Percentiles rank a stretch among this genome's conserved stretches.
phyloP scores from a whole-genome alignment of 2,888 invertebrate species.

The Mythimna impura region DNA sequence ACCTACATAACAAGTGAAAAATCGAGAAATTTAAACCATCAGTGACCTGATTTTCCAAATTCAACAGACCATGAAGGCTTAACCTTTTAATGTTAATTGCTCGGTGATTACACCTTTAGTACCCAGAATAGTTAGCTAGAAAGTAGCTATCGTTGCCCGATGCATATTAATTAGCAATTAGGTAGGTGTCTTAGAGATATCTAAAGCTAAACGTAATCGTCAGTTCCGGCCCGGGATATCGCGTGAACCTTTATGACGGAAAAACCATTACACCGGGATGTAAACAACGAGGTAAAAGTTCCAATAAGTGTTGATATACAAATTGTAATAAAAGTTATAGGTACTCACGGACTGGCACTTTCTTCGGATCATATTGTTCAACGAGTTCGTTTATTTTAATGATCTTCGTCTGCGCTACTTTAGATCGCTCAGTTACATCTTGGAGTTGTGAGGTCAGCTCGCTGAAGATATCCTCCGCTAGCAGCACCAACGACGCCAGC shows the following conservation, averaged over 20 bases:
- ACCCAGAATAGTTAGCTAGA: conserved; percentile 38
- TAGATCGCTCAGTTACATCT: conserved; percentile 93
- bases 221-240: conserved; percentile 14
- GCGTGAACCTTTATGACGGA: conserved; percentile 9
- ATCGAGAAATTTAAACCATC: conserved; percentile 44
- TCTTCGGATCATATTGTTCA: conserved; percentile 95
- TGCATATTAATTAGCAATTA: conserved; percentile 59
- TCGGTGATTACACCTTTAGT: conserved; percentile 47
- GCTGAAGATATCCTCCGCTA: conserved; percentile 96
- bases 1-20: conserved; percentile 31
- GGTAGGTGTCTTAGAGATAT: conserved; percentile 49
- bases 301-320: neutral
- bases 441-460: conserved; percentile 94
- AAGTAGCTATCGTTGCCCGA: conserved; percentile 44
- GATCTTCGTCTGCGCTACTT: conserved; percentile 93
- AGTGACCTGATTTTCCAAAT: conserved; percentile 39
- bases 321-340: conserved; percentile 31
- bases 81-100: conserved; percentile 51
- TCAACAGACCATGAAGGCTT: conserved; percentile 51
- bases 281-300: neutral
- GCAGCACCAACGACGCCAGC: conserved; percentile 95
- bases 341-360: conserved; percentile 98
- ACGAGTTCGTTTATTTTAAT: conserved; percentile 93
- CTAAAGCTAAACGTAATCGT: conserved; percentile 28
- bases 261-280: neutral